phyloP scores from a whole-genome alignment of 2,888 invertebrate species.

The Athetis lepigone region DNA sequence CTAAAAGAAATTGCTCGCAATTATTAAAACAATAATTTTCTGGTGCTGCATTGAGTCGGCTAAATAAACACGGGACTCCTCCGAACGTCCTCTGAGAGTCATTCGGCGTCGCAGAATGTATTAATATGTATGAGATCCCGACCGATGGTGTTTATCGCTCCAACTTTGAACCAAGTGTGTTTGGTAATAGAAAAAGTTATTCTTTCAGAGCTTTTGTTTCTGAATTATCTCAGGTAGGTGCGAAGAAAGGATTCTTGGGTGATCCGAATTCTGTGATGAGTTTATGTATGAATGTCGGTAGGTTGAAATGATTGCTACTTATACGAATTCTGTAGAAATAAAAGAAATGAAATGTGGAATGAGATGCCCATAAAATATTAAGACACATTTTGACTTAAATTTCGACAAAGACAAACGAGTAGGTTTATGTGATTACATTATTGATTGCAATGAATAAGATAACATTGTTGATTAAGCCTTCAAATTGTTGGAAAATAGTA shows the following conservation, averaged over 20 bases:
- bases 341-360: no score
- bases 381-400: no score
- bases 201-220: slow-evolving; percentile 62
- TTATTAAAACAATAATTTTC: slow-evolving; percentile 64
- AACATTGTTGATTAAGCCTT: neutral
- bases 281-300: slow-evolving; percentile 25
- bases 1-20: slow-evolving; percentile 62
- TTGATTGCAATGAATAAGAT: neutral
- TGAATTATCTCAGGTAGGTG: slow-evolving; percentile 59
- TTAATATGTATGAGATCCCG: slow-evolving; percentile 80
- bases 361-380: no score
- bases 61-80: slow-evolving; percentile 70
- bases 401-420: no score
- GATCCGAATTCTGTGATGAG: slow-evolving; percentile 10
- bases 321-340: neutral
- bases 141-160: slow-evolving; percentile 66
- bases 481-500: slow-evolving; percentile 4
- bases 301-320: slow-evolving; percentile 8
- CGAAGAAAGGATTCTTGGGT: slow-evolving; percentile 26
- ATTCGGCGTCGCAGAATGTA: slow-evolving; percentile 75
- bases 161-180: slow-evolving; percentile 66
- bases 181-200: slow-evolving; percentile 69
- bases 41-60: slow-evolving; percentile 58
- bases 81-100: slow-evolving; percentile 71
- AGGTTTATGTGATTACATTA: no score